Percentiles rank a stretch among this genome's conserved stretches.
Conservation (phyloP, 2,797 vertebrate species). For the Gymnothorax javanicus region DNA sequence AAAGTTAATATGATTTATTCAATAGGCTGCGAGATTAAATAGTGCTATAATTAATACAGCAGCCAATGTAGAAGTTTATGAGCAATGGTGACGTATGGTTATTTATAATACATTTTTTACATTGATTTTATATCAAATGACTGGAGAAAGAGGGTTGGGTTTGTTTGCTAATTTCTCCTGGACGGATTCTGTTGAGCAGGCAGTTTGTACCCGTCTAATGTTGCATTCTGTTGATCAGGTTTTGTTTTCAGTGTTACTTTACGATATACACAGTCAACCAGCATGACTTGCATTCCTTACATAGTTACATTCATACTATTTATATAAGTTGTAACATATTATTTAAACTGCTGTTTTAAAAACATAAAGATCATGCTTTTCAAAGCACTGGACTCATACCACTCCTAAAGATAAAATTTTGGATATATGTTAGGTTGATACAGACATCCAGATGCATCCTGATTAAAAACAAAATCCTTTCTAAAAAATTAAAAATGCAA, state of each 20-base stretch:
- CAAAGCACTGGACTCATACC: not conserved
- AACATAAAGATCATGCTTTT: not conserved
- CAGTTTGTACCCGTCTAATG: not conserved
- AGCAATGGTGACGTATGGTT: constrained; percentile 11
- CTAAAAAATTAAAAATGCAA: constrained; percentile 72
- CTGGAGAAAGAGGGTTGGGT: not conserved
- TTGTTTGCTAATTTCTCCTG: not conserved
- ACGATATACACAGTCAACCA: not conserved
- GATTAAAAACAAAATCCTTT: constrained; percentile 74
- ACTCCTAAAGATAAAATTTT: constrained; percentile 24
- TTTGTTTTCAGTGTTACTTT: not conserved
- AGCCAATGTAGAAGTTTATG: constrained; percentile 6
- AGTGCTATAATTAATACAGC: constrained; percentile 10
- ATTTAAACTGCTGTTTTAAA: not conserved
- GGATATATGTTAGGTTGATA: constrained; percentile 42
- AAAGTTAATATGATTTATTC: constrained; percentile 4
- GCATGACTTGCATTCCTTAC: not conserved
- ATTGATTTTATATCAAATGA: constrained; percentile 20
- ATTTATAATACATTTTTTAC: constrained; percentile 2
- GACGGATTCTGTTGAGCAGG: not conserved
- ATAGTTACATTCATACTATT: not conserved
- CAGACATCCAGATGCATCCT: constrained; percentile 65
- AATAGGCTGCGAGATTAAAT: not conserved
- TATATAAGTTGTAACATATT: no score
- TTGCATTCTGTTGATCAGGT: constrained; percentile 13